Evolutionary conservation across 1,140 invertebrate genomes (phyloP), one percentile per base, ranked within the genome.

Genomic region (Maconellicoccus hirsutus): DNA sequence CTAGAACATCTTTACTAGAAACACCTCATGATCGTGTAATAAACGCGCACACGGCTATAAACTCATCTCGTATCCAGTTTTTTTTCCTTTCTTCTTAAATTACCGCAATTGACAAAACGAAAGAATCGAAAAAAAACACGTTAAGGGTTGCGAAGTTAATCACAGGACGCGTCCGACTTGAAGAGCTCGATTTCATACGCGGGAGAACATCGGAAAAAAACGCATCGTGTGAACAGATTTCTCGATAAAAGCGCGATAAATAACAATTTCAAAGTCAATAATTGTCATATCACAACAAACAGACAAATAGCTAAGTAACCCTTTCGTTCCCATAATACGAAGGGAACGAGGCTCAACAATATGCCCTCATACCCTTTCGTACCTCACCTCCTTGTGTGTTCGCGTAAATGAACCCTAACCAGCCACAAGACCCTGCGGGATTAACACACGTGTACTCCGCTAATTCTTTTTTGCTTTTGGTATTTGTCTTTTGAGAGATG

Each of bases 391-490:
- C 29, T 6, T 33, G 29, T 3, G 3, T 33, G 3, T 33, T 33
- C 4, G 3, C 29, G 29, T 33, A 59, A 59, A 59, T 59, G 52
- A 59, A 59, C 52, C 52, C 52, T 59, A 59, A 59, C 52, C 52
- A 22, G n/a, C 25, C 33, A 22, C 19, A 21, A 72, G 26, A 19
- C 23, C 61, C 42, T 23, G 71, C 59, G 23, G 25, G 38, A 61
- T 21, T 61, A 19, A 72, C 21, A 63, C 27, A 66, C 61, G 22
- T 26, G 14, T 70, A 21, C 10, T 26, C 22, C 52, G 14, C 63
- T 74, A 63, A 71, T 63, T 33, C 72, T 72, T 26, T 73, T 59
- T 8, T 23, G 39, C 23, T 42, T 61, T 14, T 33, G 3, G 3
- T 33, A 3, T 33, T 33, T 12, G 3, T 33, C 12, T 33, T 33